Conservation (phyloP, 2,888 invertebrate species). For the Latheticus oryzae region DNA sequence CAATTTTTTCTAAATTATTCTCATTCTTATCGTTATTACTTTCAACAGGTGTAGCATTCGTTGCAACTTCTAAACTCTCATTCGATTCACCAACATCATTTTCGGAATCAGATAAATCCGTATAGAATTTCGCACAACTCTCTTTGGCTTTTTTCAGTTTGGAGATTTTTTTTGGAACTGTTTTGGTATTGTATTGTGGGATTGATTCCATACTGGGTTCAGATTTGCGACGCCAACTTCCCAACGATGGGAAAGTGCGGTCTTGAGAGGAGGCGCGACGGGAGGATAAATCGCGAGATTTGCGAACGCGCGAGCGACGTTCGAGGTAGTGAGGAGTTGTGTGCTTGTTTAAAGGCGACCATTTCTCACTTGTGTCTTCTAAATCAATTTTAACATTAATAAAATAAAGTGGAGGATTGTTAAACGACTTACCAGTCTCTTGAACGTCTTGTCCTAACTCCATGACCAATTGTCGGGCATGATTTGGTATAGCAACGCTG, state of each 20-base stretch:
- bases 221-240: constrained; percentile 78
- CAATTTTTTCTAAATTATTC: constrained; percentile 79
- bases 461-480: constrained; percentile 92
- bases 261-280: constrained; percentile 65
- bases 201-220: constrained; percentile 71
- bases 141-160: constrained; percentile 76
- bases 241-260: constrained; percentile 69
- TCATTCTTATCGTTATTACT: constrained; percentile 62
- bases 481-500: constrained; percentile 92
- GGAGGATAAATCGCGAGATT: constrained; percentile 66
- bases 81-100: constrained; percentile 69
- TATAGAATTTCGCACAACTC: constrained; percentile 73
- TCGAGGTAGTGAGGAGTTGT: constrained; percentile 93
- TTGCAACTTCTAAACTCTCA: constrained; percentile 67
- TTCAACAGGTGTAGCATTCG: constrained; percentile 48
- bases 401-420: too few species aligned
- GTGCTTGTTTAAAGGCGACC: constrained; percentile 76
- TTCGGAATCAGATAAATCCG: constrained; percentile 74
- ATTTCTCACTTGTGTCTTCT: constrained; percentile 60
- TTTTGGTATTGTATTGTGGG: constrained; percentile 73
- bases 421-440: constrained; percentile 54
- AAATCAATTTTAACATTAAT: too few species aligned
- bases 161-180: constrained; percentile 78
- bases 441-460: constrained; percentile 79
- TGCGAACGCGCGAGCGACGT: constrained; percentile 78